phyloP scores from a whole-genome alignment of 1,140 invertebrate genomes.

The Eriosoma lanigerum region DNA sequence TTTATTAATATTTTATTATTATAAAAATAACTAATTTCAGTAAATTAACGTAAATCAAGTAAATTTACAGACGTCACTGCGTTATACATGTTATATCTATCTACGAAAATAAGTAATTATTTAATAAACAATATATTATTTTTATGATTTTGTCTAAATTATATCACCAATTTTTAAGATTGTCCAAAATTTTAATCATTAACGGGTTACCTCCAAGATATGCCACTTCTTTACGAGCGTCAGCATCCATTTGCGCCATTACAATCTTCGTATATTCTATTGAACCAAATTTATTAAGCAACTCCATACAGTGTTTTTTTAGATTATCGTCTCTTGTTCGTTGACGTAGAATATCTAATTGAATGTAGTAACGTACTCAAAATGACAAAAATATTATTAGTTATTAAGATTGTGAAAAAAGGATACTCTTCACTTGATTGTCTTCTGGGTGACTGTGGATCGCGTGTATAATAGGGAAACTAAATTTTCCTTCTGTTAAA shows the following conservation, averaged over 20 bases:
- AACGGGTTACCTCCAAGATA: constrained; percentile 80
- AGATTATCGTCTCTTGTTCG: constrained; percentile 86
- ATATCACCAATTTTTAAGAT: constrained; percentile 65
- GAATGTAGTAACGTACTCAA: too few relatives aligned
- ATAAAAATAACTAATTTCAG: too few relatives aligned
- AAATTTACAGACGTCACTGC: too few relatives aligned
- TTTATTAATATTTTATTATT: too few relatives aligned
- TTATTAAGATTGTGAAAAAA: constrained; percentile 59
- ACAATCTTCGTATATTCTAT: constrained; percentile 82
- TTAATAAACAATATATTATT: too few relatives aligned
- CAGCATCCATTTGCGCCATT: constrained; percentile 71
- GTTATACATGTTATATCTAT: too few relatives aligned
- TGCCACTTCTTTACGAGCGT: constrained; percentile 72
- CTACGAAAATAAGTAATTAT: too few relatives aligned
- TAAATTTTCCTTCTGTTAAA: constrained; percentile 97
- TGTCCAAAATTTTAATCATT: constrained; percentile 75
- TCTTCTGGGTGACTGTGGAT: constrained; percentile 77
- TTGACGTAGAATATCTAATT: constrained; percentile 81
- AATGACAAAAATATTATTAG: too few relatives aligned
- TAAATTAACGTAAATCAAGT: too few relatives aligned
- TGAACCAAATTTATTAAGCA: constrained; percentile 84
- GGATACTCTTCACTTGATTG: constrained; percentile 88
- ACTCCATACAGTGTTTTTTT: constrained; percentile 87
- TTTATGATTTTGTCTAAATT: constrained; percentile 49
- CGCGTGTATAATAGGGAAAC: constrained; percentile 94